Evolutionary conservation across 2,888 invertebrate genomes (phyloP).

Genomic region (Ormyrus nitidulus): DNA sequence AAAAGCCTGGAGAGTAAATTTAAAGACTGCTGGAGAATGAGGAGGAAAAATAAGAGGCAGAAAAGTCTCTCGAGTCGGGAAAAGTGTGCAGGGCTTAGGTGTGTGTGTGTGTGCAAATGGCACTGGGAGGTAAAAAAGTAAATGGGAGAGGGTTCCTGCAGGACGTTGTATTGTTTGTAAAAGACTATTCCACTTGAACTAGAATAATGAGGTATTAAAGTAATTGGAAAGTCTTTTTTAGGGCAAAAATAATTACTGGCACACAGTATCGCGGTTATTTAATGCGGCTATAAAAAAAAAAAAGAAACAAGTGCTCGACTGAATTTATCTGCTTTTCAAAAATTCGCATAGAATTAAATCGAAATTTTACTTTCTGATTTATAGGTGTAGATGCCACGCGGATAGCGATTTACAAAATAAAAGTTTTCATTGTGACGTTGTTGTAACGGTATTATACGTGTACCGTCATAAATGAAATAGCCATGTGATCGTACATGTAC

Average conservation of each 20-base stretch:
- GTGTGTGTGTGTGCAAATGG: not conserved
- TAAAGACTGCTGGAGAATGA: slow-evolving; percentile 32
- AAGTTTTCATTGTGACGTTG: too few species aligned
- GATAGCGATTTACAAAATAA: too few species aligned
- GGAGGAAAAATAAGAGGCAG: slow-evolving; percentile 33
- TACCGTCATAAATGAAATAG: too few species aligned
- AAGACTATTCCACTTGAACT: not conserved
- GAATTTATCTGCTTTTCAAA: too few species aligned
- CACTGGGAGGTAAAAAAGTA: slow-evolving; percentile 3
- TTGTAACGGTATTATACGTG: too few species aligned
- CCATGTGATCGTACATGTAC: too few species aligned
- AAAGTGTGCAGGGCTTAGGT: not conserved
- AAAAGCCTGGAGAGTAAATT: slow-evolving; percentile 4
- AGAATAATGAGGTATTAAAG: slow-evolving; percentile 24
- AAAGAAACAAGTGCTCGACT: not conserved
- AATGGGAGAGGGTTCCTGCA: slow-evolving; percentile 3
- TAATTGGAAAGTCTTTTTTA: slow-evolving; percentile 9
- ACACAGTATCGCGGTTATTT: not conserved
- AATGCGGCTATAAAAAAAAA: not conserved
- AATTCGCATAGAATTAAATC: too few species aligned
- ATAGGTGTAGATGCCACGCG: too few species aligned
- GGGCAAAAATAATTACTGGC: not conserved
- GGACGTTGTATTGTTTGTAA: slow-evolving; percentile 16
- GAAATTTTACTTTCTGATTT: too few species aligned
- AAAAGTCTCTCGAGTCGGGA: slow-evolving; percentile 12